phyloP scores from a whole-genome alignment of 2,797 vertebrate genomes.

The Chelon labrosus region DNA sequence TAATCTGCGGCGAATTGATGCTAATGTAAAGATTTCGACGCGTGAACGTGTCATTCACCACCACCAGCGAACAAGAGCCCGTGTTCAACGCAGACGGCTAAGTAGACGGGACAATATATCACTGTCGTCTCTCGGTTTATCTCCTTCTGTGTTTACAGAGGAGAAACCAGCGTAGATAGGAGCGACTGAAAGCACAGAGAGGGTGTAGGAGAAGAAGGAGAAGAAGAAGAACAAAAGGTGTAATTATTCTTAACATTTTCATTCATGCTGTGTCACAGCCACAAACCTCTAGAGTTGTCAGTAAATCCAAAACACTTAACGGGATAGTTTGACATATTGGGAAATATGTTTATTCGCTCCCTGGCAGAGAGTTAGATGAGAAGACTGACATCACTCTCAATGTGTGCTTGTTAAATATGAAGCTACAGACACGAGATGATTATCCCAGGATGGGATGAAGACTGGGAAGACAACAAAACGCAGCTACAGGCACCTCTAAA shows the following conservation, averaged over 20 bases:
- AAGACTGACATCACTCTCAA: constrained; percentile 17
- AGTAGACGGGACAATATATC: constrained; percentile 43
- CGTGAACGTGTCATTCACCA: background rate
- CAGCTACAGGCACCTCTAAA: background rate
- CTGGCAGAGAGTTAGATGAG: constrained; percentile 21
- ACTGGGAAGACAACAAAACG: constrained; percentile 13
- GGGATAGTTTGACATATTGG: constrained; percentile 22
- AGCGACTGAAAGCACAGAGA: constrained; percentile 21
- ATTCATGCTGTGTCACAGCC: constrained; percentile 40
- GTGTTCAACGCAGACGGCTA: constrained; percentile 2
- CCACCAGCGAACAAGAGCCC: background rate
- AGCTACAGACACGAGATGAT: background rate
- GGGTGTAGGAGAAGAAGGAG: constrained; percentile 39
- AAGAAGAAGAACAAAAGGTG: background rate
- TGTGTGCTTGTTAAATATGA: constrained; percentile 18
- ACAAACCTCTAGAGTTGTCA: constrained; percentile 31
- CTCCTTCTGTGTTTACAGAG: constrained; percentile 43
- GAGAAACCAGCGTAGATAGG: constrained; percentile 36
- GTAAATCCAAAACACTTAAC: constrained; percentile 38
- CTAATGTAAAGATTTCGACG: constrained; percentile 42
- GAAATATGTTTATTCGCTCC: constrained; percentile 19
- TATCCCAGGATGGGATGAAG: constrained; percentile 32
- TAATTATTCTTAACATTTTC: constrained; percentile 47
- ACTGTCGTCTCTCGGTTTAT: constrained; percentile 35
- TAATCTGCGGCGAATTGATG: constrained; percentile 39